Evolutionary conservation across 2,888 invertebrate genomes (phyloP), one percentile per base, ranked within the genome.

Genomic region (Eutolmus rufibarbis): DNA sequence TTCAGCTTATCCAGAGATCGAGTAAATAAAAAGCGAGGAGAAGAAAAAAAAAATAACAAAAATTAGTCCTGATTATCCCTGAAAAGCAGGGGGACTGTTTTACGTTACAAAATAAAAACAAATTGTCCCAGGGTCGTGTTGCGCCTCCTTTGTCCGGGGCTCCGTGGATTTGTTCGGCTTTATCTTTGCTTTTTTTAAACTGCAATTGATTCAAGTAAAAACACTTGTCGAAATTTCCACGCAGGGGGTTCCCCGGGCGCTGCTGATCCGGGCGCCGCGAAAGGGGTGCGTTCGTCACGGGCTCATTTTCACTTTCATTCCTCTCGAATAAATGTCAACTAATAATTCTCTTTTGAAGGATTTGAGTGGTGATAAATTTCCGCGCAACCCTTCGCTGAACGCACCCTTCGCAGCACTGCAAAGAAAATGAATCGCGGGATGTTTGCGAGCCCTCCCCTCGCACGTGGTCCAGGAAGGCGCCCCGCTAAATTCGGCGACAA

Each of bases 161-260:
- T 28, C 66, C n/a, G 40, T 37, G n/a, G 19, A 43, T 46, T 79
- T 28, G 23, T 46, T 37, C 12, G 66, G 66, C 23, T 12, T 66
- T 28, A 66, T 66, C 66, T 28, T 66, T n/a, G 4, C 4, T 46
- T 46, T 46, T 57, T 66, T 66, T 28, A 66, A 66, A 66, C 66
- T 23, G 66, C 66, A 66, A 66, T 66, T 66, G 66, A 66, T 66
- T 66, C 66, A 66, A 56, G 23, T 66, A 28, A 85, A 85, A 85
- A 85, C 85, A 85, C 85, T 85, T 85, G 85, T 85, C 66, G 19
- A 85, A 51, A 74, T 74, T 74, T 85, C 85, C 85, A 84, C 66
- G 85, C 74, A n/a, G 28, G 43, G 66, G 66, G 0, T 16, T n/a
- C 51, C 19, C 51, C 51, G 12, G 16, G 14, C 16, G 43, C 5